Evolutionary conservation across 2,888 invertebrate species (phyloP).

Genomic region (Polietes domitor): DNA sequence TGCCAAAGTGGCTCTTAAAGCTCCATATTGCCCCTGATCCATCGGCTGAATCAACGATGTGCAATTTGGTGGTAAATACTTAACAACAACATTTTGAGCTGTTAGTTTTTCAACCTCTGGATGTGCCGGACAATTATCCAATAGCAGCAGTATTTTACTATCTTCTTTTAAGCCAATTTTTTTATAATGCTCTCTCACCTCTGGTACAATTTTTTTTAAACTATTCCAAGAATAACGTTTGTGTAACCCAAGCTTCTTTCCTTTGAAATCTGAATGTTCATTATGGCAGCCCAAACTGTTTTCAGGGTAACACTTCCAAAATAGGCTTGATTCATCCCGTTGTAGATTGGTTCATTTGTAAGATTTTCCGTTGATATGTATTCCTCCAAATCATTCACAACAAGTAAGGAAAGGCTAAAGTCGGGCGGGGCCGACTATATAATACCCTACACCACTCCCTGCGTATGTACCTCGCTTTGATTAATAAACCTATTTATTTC

Average conservation of each 20-base stretch:
- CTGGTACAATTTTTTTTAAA: constrained; percentile 1
- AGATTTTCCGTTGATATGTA: too few relatives aligned
- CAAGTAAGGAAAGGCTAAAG: too few relatives aligned
- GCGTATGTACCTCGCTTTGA: too few relatives aligned
- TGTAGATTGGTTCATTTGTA: too few relatives aligned
- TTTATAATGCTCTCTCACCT: constrained; percentile 41
- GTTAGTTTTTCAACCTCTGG: background rate
- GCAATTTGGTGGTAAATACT: constrained; percentile 15
- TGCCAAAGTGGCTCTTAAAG: background rate
- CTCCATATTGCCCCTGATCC: constrained; percentile 7
- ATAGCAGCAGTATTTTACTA: background rate
- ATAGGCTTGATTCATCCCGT: too few relatives aligned
- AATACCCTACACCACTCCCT: too few relatives aligned
- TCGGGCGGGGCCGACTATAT: too few relatives aligned
- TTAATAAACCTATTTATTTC: too few relatives aligned
- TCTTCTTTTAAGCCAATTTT: background rate
- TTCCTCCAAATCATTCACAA: too few relatives aligned
- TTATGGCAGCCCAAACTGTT: background rate
- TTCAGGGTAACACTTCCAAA: too few relatives aligned
- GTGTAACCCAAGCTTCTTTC: constrained; percentile 3
- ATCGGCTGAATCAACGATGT: constrained; percentile 12
- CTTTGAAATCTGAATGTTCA: background rate
- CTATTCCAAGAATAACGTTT: background rate
- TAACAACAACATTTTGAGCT: background rate
- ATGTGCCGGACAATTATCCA: too few relatives aligned